These are phyloP conservation scores for Anguilla obscura DNA, from an alignment of 2,797 vertebrate genomes.

Conservation along the genomic window DNA sequence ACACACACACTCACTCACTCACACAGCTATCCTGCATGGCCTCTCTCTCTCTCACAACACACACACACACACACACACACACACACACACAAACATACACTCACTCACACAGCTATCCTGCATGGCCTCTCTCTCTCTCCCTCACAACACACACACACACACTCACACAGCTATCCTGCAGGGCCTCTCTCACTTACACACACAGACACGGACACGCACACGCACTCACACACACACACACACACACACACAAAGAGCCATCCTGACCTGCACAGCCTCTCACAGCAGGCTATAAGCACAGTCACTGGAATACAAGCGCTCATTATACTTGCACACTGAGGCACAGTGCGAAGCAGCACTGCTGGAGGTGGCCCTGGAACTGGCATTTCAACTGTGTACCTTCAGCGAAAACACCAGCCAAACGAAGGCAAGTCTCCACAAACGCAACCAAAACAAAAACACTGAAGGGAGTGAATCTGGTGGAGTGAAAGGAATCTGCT, in stretches of 20 bases:
- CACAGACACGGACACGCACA: not conserved
- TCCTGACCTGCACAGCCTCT: not conserved
- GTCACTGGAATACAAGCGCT: not conserved
- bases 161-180: conserved; percentile 10
- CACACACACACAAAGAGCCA: not conserved
- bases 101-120: too few species aligned
- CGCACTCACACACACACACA: conserved; percentile 8
- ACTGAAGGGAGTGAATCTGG: not conserved
- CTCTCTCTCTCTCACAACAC: too few species aligned
- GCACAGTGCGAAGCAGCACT: not conserved
- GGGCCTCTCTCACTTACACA: not conserved
- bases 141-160: too few species aligned
- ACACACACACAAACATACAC: too few species aligned
- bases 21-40: conserved; percentile 11
- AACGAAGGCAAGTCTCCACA: not conserved
- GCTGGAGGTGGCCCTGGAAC: not conserved
- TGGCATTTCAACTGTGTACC: not conserved
- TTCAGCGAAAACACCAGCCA: not conserved
- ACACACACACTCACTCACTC: too few species aligned
- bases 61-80: not conserved
- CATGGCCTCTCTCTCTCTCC: too few species aligned
- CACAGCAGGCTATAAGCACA: not conserved
- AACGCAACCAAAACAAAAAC: not conserved
- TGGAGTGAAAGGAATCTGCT: not conserved
- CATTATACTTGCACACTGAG: not conserved